A percentile compares a stretch with the other conserved stretches of the same genome.
Conservation (phyloP, 2,797 vertebrate genomes). For the Poeciliopsis presidionis region DNA sequence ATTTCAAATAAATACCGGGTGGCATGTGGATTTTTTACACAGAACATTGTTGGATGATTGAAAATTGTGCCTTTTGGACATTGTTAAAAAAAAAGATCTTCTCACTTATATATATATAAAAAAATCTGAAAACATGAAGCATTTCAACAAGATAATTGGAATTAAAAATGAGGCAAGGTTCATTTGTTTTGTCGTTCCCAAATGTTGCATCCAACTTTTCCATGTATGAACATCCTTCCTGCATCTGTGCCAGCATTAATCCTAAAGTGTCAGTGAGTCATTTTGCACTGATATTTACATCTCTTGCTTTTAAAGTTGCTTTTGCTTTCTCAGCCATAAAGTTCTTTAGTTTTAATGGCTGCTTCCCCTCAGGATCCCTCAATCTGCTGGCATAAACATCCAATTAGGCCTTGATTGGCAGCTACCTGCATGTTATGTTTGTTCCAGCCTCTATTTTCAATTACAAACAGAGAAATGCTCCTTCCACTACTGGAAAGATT, state of each 20-base stretch:
- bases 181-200: neutral
- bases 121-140: neutral
- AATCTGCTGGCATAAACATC: conserved; percentile 20
- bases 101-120: neutral
- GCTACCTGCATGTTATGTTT: conserved; percentile 3
- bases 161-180: neutral
- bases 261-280: conserved; percentile 3
- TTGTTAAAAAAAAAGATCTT: neutral
- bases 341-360: conserved; percentile 38
- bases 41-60: neutral
- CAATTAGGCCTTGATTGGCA: conserved; percentile 52
- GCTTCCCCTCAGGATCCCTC: conserved; percentile 17
- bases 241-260: neutral
- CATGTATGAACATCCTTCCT: no score
- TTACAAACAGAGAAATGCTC: conserved; percentile 22
- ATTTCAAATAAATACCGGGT: neutral
- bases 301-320: conserved; percentile 2
- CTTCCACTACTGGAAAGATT: conserved; percentile 17
- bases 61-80: neutral
- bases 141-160: neutral
- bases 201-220: neutral
- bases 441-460: conserved; percentile 34
- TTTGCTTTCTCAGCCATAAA: conserved; percentile 12
- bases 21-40: neutral
- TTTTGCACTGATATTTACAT: conserved; percentile 10